Evolutionary conservation across 2,797 vertebrate species (phyloP), one percentile per base, ranked within the genome.

Genomic region (Carduelis carduelis): DNA sequence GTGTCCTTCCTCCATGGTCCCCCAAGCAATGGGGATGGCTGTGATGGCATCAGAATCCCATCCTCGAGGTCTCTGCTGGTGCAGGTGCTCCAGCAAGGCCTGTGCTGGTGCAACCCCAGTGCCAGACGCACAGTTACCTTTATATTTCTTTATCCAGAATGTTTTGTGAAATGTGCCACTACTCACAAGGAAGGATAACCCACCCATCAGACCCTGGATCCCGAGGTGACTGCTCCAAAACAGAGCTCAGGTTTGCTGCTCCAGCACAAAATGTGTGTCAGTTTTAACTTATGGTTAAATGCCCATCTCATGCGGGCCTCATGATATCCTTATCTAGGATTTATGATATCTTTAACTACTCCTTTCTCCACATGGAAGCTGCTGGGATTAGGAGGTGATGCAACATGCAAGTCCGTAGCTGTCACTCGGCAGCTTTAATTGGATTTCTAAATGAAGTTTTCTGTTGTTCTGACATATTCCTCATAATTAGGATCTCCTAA

Each of bases 361-460:
- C 4, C 1, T 12, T 84, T 65, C 34, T 78, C 46, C 11, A 5
- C 32, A 50, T 65, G 32, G 4, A 24, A 77, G 50, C 39, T 49
- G 55, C 82, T 78, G 70, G 61, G 70, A 64, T 28, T 44, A 47
- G 70, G 44, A 83, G 47, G 59, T 93, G 94, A 91, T 76, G 83
- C 83, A 97, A 90, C 47, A 59, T 26, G 9, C 2, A 12, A 32
- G 37, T 47, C 47, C 3, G 20, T 70, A 83, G 76, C 71, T 90
- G 84, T 91, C 93, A 93, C 47, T 96, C 34, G 18, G 60, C 95
- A 91, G 75, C 21, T 92, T 95, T 96, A 94, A 95, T 84, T 91
- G 86, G 47, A 60, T 47, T 93, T 95, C 92, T 75, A 34, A 94
- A 91, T 91, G 69, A 86, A 87, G 65, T 92, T 91, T 96, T 93